Evolutionary conservation across 2,113 vertebrate genomes (phyloP), one percentile per base, ranked within the genome.

Genomic region (Paramormyrops kingsleyae): DNA sequence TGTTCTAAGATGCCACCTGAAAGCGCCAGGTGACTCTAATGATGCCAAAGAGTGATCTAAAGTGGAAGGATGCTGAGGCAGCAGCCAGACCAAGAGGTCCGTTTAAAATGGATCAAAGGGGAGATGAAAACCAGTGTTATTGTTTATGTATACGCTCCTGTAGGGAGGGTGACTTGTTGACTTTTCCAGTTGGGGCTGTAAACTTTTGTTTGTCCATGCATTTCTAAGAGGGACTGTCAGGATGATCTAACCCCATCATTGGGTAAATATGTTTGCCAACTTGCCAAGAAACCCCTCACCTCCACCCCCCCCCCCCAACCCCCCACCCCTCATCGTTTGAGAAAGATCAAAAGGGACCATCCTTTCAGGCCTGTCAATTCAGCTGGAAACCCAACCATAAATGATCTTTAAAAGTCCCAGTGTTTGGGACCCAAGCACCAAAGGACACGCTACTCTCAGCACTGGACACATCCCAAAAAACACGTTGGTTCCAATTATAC

Each of bases 281-380:
- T 87, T 35, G 62, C 56, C 53, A 56, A 56, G 17, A 56, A 21
- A 2, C 19, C 53, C 53, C 87, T 89, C 88, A 83, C 87, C 59
- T 44, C 19, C 35, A 56, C 27, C 35, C 59, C 49, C 27, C 80
- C 47, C 27, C 39, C 27, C 84, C 88, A 47, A 87, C 53, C n/a
- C 56, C 94, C 95, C 90, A 91, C 90, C 62, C 92, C 88, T 91
- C 88, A 92, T 90, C 92, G 90, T 91, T 91, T 91, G 93, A 93
- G 95, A 95, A 95, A 95, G 95, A 96, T 96, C 95, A 96, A 96
- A 96, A 94, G 93, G 91, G 92, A 92, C 92, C 91, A 90, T 44
- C 94, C 94, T 94, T 95, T 95, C 92, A 95, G 91, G 91, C 92
- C 93, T 93, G 94, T 92, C 95, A 95, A 94, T 94, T 95, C 94